These are phyloP conservation scores for Nephrocerus scutellatus DNA, from an alignment of 2,888 invertebrate species.

Conservation along the genomic window DNA sequence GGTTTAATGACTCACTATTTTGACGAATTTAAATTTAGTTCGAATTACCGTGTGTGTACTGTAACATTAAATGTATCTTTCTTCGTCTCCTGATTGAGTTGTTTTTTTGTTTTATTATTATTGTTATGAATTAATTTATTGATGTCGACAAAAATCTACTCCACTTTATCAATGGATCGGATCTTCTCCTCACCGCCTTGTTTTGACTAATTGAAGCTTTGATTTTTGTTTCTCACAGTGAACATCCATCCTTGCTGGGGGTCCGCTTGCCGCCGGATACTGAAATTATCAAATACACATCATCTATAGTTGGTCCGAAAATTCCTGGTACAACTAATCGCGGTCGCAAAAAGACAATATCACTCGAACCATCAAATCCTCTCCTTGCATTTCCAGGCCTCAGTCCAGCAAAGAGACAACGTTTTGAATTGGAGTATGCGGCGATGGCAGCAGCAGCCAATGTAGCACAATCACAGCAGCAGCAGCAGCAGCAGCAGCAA, in stretches of 20 bases:
- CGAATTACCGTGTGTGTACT: too few relatives aligned
- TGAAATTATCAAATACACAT: slow-evolving; percentile 85
- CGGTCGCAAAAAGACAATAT: slow-evolving; percentile 83
- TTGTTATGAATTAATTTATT: too few relatives aligned
- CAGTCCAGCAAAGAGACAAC: slow-evolving; percentile 47
- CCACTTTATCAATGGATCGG: too few relatives aligned
- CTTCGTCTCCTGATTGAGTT: slow-evolving; percentile 6
- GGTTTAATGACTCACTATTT: too few relatives aligned
- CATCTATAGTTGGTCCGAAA: slow-evolving; percentile 79
- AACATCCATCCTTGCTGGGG: slow-evolving; percentile 74
- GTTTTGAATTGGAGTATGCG: slow-evolving; percentile 48
- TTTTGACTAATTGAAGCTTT: slow-evolving; percentile 5
- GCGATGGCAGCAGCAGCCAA: slow-evolving; percentile 45
- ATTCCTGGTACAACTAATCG: slow-evolving; percentile 76
- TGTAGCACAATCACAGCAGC: slow-evolving; percentile 41
- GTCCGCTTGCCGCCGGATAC: slow-evolving; percentile 81
- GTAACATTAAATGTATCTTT: too few relatives aligned
- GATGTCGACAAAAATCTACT: too few relatives aligned
- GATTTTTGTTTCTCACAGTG: slow-evolving; percentile 56
- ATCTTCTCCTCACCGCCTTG: too few relatives aligned
- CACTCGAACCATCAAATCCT: slow-evolving; percentile 61
- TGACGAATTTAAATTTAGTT: too few relatives aligned
- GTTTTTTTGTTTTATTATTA: slow-evolving; percentile 13
- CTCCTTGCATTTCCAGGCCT: slow-evolving; percentile 51
- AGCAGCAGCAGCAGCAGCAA: slow-evolving; percentile 19